Conservation (phyloP, 2,888 invertebrate genomes). For the Quadriops clusia region DNA sequence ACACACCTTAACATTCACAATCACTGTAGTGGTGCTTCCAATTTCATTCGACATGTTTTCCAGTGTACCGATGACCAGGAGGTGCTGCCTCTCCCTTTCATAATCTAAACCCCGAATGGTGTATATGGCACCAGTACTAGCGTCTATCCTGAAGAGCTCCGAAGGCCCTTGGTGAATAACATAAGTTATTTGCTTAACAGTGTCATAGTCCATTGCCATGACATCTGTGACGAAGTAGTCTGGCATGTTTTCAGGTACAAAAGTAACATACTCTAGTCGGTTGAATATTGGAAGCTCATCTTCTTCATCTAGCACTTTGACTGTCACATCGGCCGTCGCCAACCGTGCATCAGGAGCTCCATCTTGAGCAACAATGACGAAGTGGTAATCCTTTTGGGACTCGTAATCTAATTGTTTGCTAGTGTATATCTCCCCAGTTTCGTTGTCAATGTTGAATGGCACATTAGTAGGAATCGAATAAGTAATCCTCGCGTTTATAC, state of each 20-base stretch:
- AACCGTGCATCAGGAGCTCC: conserved; percentile 75
- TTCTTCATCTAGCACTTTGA: conserved; percentile 65
- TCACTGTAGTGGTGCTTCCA: conserved; percentile 63
- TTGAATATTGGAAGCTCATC: conserved; percentile 76
- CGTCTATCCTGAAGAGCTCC: conserved; percentile 71
- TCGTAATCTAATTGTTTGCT: conserved; percentile 71
- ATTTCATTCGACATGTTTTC: conserved; percentile 62
- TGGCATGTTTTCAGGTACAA: conserved; percentile 74
- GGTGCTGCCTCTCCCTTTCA: conserved; percentile 60
- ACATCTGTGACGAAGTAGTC: conserved; percentile 70
- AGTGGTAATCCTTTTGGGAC: conserved; percentile 61
- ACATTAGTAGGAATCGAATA: conserved; percentile 69
- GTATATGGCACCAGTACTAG: conserved; percentile 65
- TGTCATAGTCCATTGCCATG: conserved; percentile 35
- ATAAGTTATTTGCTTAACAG: conserved; percentile 46
- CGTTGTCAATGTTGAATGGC: conserved; percentile 67
- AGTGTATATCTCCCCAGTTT: conserved; percentile 68
- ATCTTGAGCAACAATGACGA: conserved; percentile 82
- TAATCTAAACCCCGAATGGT: conserved; percentile 68
- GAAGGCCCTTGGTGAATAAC: conserved; percentile 70
- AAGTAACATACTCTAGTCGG: conserved; percentile 59
- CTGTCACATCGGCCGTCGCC: conserved; percentile 77
- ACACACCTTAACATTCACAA: conserved; percentile 55
- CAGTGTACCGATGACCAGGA: conserved; percentile 67
- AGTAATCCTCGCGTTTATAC: conserved; percentile 67